Evolutionary conservation across 1,140 invertebrate species (phyloP).

Genomic region (Drosophila mauritiana): DNA sequence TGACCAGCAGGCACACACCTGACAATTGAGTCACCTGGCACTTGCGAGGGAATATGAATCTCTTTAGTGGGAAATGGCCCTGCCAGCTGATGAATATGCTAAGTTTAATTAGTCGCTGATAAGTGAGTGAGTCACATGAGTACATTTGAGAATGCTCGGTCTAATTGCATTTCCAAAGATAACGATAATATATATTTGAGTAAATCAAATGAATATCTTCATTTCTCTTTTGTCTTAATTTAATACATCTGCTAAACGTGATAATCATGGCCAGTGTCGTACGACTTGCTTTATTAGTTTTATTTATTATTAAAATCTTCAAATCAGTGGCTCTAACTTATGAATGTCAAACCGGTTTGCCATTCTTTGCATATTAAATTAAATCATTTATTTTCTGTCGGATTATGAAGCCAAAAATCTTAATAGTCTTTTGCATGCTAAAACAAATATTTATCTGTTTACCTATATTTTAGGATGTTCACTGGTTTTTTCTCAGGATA

Average conservation of each 20-base stretch:
- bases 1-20: slow-evolving; percentile 3
- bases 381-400: background rate
- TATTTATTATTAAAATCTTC: slow-evolving; percentile 7
- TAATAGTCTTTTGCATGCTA: background rate
- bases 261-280: slow-evolving; percentile 11
- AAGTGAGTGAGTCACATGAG: slow-evolving; percentile 11
- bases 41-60: background rate
- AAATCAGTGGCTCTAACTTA: slow-evolving; percentile 2
- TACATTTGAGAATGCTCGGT: background rate
- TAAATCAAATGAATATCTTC: too few relatives aligned
- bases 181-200: too few relatives aligned
- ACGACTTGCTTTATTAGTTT: slow-evolving; percentile 11
- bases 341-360: slow-evolving; percentile 10
- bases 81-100: slow-evolving; percentile 12
- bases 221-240: background rate
- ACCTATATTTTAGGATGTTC: too few relatives aligned
- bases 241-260: slow-evolving; percentile 1
- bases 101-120: slow-evolving; percentile 1
- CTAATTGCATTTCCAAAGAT: background rate
- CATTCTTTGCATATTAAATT: slow-evolving; percentile 15
- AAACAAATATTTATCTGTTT: background rate
- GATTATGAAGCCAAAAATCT: background rate
- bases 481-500: too few relatives aligned
- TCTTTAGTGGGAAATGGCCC: slow-evolving; percentile 15
- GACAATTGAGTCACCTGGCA: slow-evolving; percentile 20